A percentile compares a stretch with the other conserved stretches of the same genome.
Conservation (phyloP, 2,113 vertebrate species). For the Solea solea region DNA sequence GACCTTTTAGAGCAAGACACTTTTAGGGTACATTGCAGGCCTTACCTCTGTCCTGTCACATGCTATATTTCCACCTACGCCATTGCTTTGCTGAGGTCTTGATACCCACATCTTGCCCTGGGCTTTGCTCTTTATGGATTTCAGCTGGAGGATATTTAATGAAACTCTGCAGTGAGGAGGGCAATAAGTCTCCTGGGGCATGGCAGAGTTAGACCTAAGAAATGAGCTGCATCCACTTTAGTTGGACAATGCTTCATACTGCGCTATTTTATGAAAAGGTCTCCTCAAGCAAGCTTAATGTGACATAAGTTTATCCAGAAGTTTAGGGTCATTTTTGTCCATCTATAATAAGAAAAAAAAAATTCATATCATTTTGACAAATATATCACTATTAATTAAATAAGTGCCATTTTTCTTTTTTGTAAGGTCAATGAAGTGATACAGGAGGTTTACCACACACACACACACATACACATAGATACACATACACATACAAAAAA, state of each 20-base stretch:
- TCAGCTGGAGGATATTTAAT: conserved; percentile 69
- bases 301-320: conserved; percentile 9
- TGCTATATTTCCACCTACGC: conserved; percentile 80
- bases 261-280: conserved; percentile 56
- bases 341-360: neutral
- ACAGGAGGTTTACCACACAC: too few species aligned
- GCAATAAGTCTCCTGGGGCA: conserved; percentile 74
- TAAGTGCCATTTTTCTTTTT: neutral
- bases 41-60: conserved; percentile 84
- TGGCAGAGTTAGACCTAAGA: conserved; percentile 35
- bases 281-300: conserved; percentile 37
- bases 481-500: too few species aligned
- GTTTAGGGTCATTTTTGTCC: conserved; percentile 3
- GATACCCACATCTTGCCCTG: conserved; percentile 84
- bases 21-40: conserved; percentile 76
- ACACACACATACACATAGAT: too few species aligned
- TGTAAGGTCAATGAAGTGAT: too few species aligned
- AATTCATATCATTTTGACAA: neutral
- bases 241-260: conserved; percentile 35
- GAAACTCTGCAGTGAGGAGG: conserved; percentile 72
- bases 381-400: neutral
- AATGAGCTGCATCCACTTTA: conserved; percentile 56
- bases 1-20: conserved; percentile 88
- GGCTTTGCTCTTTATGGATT: conserved; percentile 80
- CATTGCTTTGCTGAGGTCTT: conserved; percentile 81